Conservation (phyloP, 1,140 invertebrate species). For the Heterodera schachtii region DNA sequence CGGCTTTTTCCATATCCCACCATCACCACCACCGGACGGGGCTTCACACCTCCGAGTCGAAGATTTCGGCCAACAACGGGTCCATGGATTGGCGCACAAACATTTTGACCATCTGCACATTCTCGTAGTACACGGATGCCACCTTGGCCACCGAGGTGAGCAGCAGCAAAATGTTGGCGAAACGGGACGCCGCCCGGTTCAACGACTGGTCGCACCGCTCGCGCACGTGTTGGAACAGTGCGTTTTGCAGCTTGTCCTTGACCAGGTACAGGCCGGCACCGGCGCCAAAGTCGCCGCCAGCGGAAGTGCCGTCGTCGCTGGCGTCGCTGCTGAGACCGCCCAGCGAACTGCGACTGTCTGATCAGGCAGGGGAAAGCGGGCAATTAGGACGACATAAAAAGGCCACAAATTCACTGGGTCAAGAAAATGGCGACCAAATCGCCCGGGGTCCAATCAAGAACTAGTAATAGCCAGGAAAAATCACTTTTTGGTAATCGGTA, state of each 20-base stretch:
- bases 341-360: slow-evolving; percentile 32
- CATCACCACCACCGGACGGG: no score
- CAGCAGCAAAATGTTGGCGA: slow-evolving; percentile 50
- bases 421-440: no score
- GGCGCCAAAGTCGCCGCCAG: slow-evolving; percentile 11
- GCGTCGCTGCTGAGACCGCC: slow-evolving; percentile 3
- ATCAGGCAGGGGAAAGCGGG: background rate
- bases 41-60: slow-evolving; percentile 13
- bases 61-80: slow-evolving; percentile 48
- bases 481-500: no score
- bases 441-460: no score
- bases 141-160: slow-evolving; percentile 53
- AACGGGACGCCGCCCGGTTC: slow-evolving; percentile 45
- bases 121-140: slow-evolving; percentile 52
- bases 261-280: slow-evolving; percentile 30
- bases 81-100: slow-evolving; percentile 52
- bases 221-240: slow-evolving; percentile 52
- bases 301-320: background rate
- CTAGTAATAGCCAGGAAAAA: no score
- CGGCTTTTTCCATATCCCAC: no score
- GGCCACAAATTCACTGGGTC: no score
- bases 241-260: slow-evolving; percentile 47
- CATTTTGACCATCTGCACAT: slow-evolving; percentile 52
- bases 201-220: slow-evolving; percentile 47
- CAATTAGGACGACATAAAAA: background rate